phyloP scores from a whole-genome alignment of 2,797 vertebrate genomes.

The Phyllotis vaccarum region DNA sequence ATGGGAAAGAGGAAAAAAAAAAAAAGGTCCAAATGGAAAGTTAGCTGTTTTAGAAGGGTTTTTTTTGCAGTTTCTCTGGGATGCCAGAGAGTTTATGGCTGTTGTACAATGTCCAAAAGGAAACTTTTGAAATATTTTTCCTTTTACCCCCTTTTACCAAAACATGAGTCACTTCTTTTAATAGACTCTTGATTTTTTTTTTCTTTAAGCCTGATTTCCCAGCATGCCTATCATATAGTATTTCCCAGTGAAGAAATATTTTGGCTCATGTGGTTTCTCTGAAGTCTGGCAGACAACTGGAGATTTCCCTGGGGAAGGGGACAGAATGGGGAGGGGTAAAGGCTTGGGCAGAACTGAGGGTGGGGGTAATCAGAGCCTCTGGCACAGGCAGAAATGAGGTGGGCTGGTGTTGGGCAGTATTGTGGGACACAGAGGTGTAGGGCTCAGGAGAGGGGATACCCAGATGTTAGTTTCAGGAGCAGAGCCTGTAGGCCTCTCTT shows the following conservation, averaged over 20 bases:
- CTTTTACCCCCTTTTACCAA: background rate
- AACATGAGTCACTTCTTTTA: slow-evolving; percentile 37
- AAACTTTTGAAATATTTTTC: slow-evolving; percentile 3
- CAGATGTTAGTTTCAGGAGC: background rate
- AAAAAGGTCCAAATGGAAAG: background rate
- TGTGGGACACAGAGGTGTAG: background rate
- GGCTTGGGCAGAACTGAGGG: background rate
- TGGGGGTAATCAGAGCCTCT: rapidly evolving
- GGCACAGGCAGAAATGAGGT: background rate
- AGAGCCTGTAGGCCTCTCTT: background rate
- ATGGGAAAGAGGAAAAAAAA: background rate
- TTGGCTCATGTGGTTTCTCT: slow-evolving; percentile 5
- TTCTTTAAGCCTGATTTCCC: slow-evolving; percentile 10
- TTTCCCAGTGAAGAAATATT: slow-evolving; percentile 45
- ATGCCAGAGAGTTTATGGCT: background rate
- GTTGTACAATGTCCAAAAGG: slow-evolving; percentile 25
- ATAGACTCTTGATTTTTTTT: background rate
- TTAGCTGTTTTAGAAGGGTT: background rate
- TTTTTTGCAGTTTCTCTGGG: slow-evolving; percentile 18
- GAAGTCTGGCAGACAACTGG: background rate
- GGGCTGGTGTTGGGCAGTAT: background rate
- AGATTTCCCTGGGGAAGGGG: background rate
- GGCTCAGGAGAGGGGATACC: background rate
- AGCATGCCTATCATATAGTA: background rate
- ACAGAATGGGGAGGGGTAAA: background rate